Evolutionary conservation across 2,113 vertebrate genomes (phyloP).

Genomic region (Tympanuchus pallidicinctus): DNA sequence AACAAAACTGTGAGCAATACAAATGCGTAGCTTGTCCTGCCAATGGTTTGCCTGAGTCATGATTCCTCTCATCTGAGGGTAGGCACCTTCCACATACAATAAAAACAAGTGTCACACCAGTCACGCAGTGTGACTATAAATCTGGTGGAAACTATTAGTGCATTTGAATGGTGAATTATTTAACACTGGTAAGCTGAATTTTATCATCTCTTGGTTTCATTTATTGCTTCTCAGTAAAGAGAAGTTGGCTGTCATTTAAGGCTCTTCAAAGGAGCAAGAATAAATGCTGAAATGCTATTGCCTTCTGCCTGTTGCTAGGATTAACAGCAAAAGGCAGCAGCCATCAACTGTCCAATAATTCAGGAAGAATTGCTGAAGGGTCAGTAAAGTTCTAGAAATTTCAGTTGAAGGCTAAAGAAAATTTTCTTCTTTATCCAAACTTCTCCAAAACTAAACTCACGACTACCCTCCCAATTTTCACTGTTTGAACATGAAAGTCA

Average conservation of each 20-base stretch:
- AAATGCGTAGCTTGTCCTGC: not conserved
- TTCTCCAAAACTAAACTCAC: not conserved
- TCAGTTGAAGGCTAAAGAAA: slow-evolving; percentile 8
- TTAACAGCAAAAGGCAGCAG: slow-evolving; percentile 10
- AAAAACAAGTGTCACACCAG: not conserved
- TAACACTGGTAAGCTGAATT: not conserved
- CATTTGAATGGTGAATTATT: not conserved
- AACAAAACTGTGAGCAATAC: not conserved
- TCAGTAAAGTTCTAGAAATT: not conserved
- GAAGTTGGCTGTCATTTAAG: not conserved
- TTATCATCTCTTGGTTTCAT: not conserved
- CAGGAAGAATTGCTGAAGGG: not conserved
- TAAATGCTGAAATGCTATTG: not conserved
- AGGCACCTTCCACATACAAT: not conserved
- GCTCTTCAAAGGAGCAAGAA: not conserved
- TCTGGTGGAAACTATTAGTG: not conserved
- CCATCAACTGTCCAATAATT: not conserved
- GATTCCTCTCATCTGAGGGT: not conserved
- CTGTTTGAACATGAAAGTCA: not conserved
- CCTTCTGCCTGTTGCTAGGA: not conserved
- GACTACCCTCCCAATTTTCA: not conserved
- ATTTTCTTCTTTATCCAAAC: not conserved
- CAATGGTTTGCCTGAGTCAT: not conserved
- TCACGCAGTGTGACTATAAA: not conserved
- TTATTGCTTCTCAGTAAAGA: not conserved